phyloP scores from a whole-genome alignment of 2,797 vertebrate species.

The Parambassis ranga region DNA sequence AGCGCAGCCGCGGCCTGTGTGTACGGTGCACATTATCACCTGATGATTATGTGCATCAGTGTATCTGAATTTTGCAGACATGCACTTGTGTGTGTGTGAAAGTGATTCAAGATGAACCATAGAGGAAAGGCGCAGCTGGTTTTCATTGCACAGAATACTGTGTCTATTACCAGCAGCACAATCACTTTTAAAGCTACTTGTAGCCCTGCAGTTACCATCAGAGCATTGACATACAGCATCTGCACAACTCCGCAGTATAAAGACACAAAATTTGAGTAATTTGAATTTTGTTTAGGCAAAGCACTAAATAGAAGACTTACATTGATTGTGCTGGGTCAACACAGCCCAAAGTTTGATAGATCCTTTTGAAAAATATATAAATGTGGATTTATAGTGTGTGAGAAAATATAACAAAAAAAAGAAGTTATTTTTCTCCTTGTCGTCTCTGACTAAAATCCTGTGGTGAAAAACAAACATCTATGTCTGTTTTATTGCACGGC shows the following conservation, averaged over 20 bases:
- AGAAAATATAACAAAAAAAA: too few relatives aligned
- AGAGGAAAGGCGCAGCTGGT: constrained; percentile 66
- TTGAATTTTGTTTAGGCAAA: too few relatives aligned
- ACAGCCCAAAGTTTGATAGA: too few relatives aligned
- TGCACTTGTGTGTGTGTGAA: constrained; percentile 24
- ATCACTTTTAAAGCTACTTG: constrained; percentile 57
- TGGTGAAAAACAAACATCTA: constrained; percentile 32
- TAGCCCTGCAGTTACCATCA: constrained; percentile 31
- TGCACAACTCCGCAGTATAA: neutral
- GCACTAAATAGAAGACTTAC: too few relatives aligned
- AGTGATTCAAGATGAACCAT: constrained; percentile 65
- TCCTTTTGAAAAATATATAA: too few relatives aligned
- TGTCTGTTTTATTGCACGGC: constrained; percentile 26
- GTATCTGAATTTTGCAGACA: neutral
- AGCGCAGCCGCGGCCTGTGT: constrained; percentile 26
- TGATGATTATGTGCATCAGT: constrained; percentile 30
- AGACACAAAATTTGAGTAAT: too few relatives aligned
- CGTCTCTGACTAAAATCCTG: neutral
- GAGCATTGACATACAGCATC: constrained; percentile 27
- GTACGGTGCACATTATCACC: constrained; percentile 43
- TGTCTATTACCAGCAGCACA: constrained; percentile 58
- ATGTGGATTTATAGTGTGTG: too few relatives aligned
- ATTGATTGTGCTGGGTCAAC: too few relatives aligned
- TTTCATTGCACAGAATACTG: constrained; percentile 56
- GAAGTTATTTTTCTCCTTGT: too few relatives aligned